Evolutionary conservation across 2,113 vertebrate species (phyloP).

Genomic region (Spilogale gracilis): DNA sequence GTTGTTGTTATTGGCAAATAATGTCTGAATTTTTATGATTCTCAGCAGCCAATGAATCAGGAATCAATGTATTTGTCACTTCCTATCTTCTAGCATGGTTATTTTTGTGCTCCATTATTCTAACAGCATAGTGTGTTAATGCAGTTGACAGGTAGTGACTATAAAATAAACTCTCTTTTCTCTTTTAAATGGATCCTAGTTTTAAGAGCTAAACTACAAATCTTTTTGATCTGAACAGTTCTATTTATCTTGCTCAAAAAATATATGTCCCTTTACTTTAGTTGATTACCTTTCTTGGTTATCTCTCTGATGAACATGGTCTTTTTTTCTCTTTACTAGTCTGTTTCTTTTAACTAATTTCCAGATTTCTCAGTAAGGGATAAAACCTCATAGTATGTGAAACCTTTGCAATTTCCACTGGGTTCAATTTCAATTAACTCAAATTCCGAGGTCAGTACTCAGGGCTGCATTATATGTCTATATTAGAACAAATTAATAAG

Average conservation of each 20-base stretch:
- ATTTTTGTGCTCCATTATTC: conserved; percentile 31
- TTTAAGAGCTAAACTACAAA: conserved; percentile 32
- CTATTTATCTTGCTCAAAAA: conserved; percentile 23
- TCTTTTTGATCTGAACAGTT: background rate
- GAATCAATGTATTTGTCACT: conserved; percentile 53
- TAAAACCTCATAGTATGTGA: background rate
- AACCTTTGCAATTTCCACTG: conserved; percentile 51
- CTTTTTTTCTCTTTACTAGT: background rate
- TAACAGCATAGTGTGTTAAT: background rate
- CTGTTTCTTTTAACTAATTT: conserved; percentile 55
- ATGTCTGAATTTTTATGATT: background rate
- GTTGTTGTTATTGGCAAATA: background rate
- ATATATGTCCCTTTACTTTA: background rate
- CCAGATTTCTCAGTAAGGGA: background rate
- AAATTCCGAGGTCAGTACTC: conserved; percentile 39
- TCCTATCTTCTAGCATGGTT: conserved; percentile 1
- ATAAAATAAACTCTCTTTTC: background rate
- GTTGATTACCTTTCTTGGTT: background rate
- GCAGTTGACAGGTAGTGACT: background rate
- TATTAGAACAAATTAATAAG: conserved; percentile 61
- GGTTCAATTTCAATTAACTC: conserved; percentile 64
- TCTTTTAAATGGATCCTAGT: background rate
- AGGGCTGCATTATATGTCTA: background rate
- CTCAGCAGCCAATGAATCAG: background rate
- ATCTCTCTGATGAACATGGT: background rate